These are phyloP conservation scores for Pollenia griseotomentosa DNA, from an alignment of 2,888 invertebrate genomes.

Conservation along the genomic window DNA sequence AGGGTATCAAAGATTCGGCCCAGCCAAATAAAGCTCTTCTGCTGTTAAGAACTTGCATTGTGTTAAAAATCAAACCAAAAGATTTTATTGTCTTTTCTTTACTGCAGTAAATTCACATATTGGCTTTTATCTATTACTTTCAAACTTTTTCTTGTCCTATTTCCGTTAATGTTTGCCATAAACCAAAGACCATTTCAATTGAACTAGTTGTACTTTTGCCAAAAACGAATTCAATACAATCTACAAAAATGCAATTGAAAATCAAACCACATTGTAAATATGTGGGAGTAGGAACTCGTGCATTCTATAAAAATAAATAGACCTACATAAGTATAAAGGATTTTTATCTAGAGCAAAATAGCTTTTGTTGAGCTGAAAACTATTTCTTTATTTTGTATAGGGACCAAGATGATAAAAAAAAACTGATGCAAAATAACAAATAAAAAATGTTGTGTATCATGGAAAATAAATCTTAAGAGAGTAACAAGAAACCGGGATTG, in stretches of 20 bases:
- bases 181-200: slow-evolving; percentile 4
- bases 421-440: slow-evolving; percentile 14
- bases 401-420: slow-evolving; percentile 20
- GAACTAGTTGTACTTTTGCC: slow-evolving; percentile 22
- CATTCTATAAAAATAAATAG: no score
- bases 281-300: no score
- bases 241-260: neutral
- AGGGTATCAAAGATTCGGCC: no score
- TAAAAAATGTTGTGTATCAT: neutral
- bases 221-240: neutral
- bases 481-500: neutral
- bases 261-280: neutral
- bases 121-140: neutral
- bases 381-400: slow-evolving; percentile 20
- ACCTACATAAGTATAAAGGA: no score
- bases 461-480: neutral
- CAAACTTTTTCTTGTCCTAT: neutral
- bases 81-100: neutral
- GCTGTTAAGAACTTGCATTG: neutral
- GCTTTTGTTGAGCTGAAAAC: slow-evolving; percentile 2
- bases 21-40: no score
- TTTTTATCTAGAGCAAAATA: no score
- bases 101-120: neutral
- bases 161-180: neutral
- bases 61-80: neutral